Evolutionary conservation across 2,797 vertebrate genomes (phyloP), one percentile per base, ranked within the genome.

Genomic region (Hyperoplus lanceolatus): DNA sequence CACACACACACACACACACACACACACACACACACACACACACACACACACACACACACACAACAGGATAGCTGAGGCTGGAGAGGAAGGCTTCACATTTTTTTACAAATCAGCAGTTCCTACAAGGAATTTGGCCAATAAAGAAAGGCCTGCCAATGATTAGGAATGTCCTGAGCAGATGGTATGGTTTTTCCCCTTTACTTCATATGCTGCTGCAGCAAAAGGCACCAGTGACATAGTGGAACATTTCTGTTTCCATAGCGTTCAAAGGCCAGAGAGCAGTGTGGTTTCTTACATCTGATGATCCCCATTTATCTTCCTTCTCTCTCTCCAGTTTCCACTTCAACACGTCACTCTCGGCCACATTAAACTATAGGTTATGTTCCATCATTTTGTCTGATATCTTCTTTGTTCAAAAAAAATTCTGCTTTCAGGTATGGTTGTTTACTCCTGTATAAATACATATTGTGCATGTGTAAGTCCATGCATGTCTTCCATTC

Each of bases 101-200:
- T 87, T 90, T 78, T 83, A 89, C 81, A 85, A 85, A 88, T 93
- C 93, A 92, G 92, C 90, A 89, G 70, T 91, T 93, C 81, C 45
- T 80, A 72, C 50, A 14, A 83, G 87, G 85, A 90, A 87, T 90
- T 81, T 5, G 16, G 89, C 91, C 87, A 92, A 83, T 82, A 87
- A 89, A 65, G 65, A 55, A 77, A 75, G 64, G 85, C 61, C 90
- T 90, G 92, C 87, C 85, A 84, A 50, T 85, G 82, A 93, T 90
- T 89, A 87, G 86, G 87, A 92, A 93, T 89, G 84, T 74, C 82
- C 86, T 83, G 83, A 91, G 79, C 94, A 94, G 92, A 95, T 94
- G 90, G 90, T 82, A 85, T 78, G 84, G 71, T 87, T 88, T 87
- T 72, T 49, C 69, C 77, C 38, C 60, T 76, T 61, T n/a, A 16